Percentiles rank a stretch among this genome's conserved stretches.
phyloP scores from a whole-genome alignment of 2,888 invertebrate species.

The Leptinotarsa juncta region DNA sequence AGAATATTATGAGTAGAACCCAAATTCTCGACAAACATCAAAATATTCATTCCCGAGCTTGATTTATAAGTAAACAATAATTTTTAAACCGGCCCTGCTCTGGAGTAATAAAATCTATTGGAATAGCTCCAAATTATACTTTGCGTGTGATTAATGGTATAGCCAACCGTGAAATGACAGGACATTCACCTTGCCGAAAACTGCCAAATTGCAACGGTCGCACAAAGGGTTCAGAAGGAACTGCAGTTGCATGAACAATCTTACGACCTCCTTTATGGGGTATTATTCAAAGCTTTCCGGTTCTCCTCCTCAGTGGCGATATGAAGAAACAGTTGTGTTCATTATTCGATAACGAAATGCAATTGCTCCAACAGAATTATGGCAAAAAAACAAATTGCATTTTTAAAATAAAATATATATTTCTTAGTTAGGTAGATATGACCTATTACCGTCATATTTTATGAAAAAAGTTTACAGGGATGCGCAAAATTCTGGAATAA shows the following conservation, averaged over 20 bases:
- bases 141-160: conserved; percentile 7
- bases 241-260: conserved; percentile 13
- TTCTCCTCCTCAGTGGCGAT: neutral
- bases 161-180: conserved; percentile 11
- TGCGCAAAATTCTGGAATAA: no score
- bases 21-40: no score
- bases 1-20: no score
- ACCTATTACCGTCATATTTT: no score
- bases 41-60: neutral
- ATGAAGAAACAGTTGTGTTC: neutral
- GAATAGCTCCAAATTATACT: neutral
- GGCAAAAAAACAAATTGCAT: no score
- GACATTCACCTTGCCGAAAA: conserved; percentile 15
- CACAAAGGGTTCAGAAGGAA: conserved; percentile 15
- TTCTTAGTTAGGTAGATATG: no score
- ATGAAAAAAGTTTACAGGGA: no score
- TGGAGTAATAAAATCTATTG: neutral
- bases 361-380: no score
- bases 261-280: neutral
- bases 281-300: neutral
- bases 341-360: no score
- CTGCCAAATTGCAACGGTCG: conserved; percentile 12
- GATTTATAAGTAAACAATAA: neutral
- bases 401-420: no score
- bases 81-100: neutral